Conservation (phyloP, 2,113 vertebrate genomes). For the Orycteropus afer region DNA sequence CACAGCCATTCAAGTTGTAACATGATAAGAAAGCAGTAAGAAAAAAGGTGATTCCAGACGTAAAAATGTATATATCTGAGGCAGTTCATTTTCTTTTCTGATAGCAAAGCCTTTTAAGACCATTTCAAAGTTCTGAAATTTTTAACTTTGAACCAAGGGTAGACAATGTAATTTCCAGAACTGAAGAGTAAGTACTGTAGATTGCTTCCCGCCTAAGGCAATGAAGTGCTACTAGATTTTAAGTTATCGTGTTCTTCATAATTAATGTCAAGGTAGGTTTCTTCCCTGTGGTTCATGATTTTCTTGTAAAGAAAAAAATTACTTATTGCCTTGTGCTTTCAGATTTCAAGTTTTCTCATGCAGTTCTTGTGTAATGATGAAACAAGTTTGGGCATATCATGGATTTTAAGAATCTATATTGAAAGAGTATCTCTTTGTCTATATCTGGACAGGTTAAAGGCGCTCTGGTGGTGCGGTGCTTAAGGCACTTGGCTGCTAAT, state of each 20-base stretch:
- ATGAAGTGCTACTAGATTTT: background rate
- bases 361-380: background rate
- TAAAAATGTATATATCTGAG: background rate
- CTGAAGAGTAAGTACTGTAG: background rate
- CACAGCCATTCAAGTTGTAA: background rate
- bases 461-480: too few relatives aligned
- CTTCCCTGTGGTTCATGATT: background rate
- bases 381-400: background rate
- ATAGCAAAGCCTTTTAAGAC: background rate
- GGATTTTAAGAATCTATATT: constrained; percentile 23
- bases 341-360: constrained; percentile 41
- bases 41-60: constrained; percentile 15
- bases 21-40: background rate
- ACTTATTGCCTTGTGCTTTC: background rate
- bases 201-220: background rate
- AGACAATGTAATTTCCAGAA: constrained; percentile 56
- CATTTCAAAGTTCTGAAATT: constrained; percentile 23
- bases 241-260: constrained; percentile 25
- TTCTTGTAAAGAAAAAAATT: background rate
- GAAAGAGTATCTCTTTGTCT: constrained; percentile 3
- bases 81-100: background rate
- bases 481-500: too few relatives aligned
- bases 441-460: too few relatives aligned
- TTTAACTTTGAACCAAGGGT: constrained; percentile 41
- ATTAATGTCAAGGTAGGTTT: background rate